Percentiles rank a stretch among this genome's conserved stretches.
Conservation (phyloP, 2,113 vertebrate species). For the Scophthalmus maximus region DNA sequence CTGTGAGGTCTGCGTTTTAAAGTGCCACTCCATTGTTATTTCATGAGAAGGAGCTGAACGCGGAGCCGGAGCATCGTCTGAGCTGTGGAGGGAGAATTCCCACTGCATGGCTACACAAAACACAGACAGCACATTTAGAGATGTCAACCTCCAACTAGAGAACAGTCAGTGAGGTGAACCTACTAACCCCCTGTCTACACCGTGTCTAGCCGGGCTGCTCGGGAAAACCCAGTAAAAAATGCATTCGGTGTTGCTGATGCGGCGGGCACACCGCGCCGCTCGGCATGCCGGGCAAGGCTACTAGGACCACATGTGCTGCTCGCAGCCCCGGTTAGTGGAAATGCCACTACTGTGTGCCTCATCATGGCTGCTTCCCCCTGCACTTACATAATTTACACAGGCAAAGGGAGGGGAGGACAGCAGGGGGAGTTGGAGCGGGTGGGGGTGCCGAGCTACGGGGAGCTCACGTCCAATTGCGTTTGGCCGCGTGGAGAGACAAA, state of each 20-base stretch:
- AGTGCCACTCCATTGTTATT: slow-evolving; percentile 73
- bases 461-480: slow-evolving; percentile 70
- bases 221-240: slow-evolving; percentile 79
- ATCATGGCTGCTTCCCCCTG: slow-evolving; percentile 51
- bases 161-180: slow-evolving; percentile 71
- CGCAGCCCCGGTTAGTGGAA: slow-evolving; percentile 53
- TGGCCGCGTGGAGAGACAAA: slow-evolving; percentile 72
- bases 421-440: neutral
- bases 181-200: slow-evolving; percentile 64
- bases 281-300: slow-evolving; percentile 18
- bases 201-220: slow-evolving; percentile 69
- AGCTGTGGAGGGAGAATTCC: slow-evolving; percentile 60
- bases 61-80: slow-evolving; percentile 50
- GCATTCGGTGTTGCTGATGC: too few species aligned
- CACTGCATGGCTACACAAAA: slow-evolving; percentile 73
- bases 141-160: slow-evolving; percentile 65
- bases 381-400: slow-evolving; percentile 84
- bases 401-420: slow-evolving; percentile 52
- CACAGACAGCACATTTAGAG: slow-evolving; percentile 72
- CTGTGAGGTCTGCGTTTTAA: slow-evolving; percentile 59
- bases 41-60: slow-evolving; percentile 66
- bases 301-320: slow-evolving; percentile 34
- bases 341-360: slow-evolving; percentile 66
- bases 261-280: slow-evolving; percentile 10
- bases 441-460: slow-evolving; percentile 32